phyloP scores from a whole-genome alignment of 2,113 vertebrate species.

The Pluvianellus socialis region DNA sequence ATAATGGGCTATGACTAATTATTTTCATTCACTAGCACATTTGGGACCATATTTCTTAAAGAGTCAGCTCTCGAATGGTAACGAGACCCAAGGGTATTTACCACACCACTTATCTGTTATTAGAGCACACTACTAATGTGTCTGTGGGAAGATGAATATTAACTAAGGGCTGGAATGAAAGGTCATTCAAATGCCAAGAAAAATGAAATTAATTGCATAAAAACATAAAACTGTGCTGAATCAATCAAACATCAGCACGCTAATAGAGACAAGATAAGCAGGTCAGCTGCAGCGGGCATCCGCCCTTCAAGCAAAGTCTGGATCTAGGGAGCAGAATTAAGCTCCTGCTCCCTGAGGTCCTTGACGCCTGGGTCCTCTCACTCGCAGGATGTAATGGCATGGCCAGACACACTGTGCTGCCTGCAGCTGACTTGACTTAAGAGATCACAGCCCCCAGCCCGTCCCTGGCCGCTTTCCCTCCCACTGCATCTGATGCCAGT shows the following conservation, averaged over 20 bases:
- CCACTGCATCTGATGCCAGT: not conserved
- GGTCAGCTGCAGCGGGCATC: not conserved
- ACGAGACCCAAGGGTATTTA: not conserved
- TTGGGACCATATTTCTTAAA: not conserved
- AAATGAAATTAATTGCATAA: slow-evolving; percentile 4
- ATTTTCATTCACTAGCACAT: not conserved
- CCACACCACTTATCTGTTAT: slow-evolving; percentile 4
- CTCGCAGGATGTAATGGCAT: not conserved
- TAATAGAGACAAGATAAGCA: not conserved
- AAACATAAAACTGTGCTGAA: not conserved
- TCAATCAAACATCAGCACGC: not conserved
- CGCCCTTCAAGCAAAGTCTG: not conserved
- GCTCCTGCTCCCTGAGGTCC: not conserved
- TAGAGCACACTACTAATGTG: not conserved
- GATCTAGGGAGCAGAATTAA: not conserved
- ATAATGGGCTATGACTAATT: not conserved
- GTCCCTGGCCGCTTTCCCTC: not conserved
- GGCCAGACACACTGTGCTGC: not conserved
- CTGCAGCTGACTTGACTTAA: not conserved
- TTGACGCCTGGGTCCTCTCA: not conserved
- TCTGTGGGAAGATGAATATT: slow-evolving; percentile 3
- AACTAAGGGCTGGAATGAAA: slow-evolving; percentile 9
- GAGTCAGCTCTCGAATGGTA: not conserved
- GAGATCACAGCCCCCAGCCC: not conserved
- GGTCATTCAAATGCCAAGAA: slow-evolving; percentile 6